Evolutionary conservation across 2,888 invertebrate species (phyloP), one percentile per base, ranked within the genome.

Genomic region (Dichetophora obliterata): DNA sequence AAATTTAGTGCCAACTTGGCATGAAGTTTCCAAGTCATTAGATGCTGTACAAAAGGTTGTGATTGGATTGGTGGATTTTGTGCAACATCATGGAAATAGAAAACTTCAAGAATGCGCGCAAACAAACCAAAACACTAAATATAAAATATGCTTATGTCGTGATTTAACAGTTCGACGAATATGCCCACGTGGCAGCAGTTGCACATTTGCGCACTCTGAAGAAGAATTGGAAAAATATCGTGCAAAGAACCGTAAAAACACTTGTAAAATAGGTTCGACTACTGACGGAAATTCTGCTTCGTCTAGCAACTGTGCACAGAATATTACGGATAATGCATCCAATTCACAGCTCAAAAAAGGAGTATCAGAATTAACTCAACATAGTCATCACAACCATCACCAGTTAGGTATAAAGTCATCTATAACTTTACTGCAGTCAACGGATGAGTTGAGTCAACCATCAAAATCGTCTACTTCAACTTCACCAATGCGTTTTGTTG

Each of bases 191-290:
- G 96, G 96, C 5, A 93, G 92, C 61, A 93, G 94, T 83, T 98
- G 98, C 88, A 96, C 96, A 0, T 98, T 97, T 90, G 96, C 97
- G 6, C 98, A 98, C 88, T 95, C 95, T 0, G 95, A 95, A 81
- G 95, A 96, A 80, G 98, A 98, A 88, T 90, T 97, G 54, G 97
- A 97, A 85, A 94, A 95, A 79, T 93, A 93, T 84, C 90, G 93
- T 74, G 92, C 93, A 5, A 93, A 93, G 84, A 93, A 91, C 84
- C 90, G 93, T 19, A 93, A 93, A 86, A 90, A 91, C 80, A 84
- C 85, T 19, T 54, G 81, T 79, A 66, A 68, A 37, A 19, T 37
- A 31, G 50, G 80, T 80, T 77, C 79, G 80, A 70, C 37, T 31
- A 34, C 81, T 82, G 68, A 81, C 81, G 74, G 83, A 82, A 80